phyloP scores from a whole-genome alignment of 2,113 vertebrate genomes.

The Megaptera novaeangliae region DNA sequence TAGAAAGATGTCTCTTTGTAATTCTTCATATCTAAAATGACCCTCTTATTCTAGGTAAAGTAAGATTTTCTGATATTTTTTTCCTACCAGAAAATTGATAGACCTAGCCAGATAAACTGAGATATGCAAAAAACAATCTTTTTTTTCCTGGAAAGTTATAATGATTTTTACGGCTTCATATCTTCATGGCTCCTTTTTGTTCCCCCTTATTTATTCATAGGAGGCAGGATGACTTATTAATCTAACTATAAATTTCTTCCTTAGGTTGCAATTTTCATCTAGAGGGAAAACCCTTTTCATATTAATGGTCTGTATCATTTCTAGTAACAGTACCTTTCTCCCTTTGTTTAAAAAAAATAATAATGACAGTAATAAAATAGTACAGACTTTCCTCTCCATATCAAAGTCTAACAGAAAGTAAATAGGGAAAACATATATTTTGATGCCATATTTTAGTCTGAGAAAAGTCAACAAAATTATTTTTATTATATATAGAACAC shows the following conservation, averaged over 20 bases:
- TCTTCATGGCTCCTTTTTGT: constrained; percentile 9
- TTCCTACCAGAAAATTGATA: background rate
- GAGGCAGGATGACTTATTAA: constrained; percentile 57
- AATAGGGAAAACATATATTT: background rate
- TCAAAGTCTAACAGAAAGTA: constrained; percentile 12
- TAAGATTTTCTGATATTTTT: background rate
- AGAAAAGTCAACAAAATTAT: constrained; percentile 62
- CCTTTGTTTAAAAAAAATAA: constrained; percentile 65
- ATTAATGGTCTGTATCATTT: constrained; percentile 62
- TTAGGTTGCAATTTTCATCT: constrained; percentile 68
- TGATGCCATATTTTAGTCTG: background rate
- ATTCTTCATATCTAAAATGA: constrained; percentile 25
- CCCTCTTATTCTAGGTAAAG: background rate
- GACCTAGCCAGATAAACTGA: background rate
- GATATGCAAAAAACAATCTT: background rate
- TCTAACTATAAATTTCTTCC: constrained; percentile 66
- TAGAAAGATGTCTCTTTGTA: background rate
- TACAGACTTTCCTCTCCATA: background rate
- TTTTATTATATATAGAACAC: constrained; percentile 72
- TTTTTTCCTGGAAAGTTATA: constrained; percentile 37
- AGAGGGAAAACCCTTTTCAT: constrained; percentile 39
- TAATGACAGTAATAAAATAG: constrained; percentile 35
- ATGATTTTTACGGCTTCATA: constrained; percentile 39
- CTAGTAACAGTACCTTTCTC: constrained; percentile 33
- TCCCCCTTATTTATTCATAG: constrained; percentile 51